A percentile compares a stretch with the other conserved stretches of the same genome.
Evolutionary conservation across 92 coral and sea anemone species (phyloP).

Genomic region (Zoanthus sociatus): DNA sequence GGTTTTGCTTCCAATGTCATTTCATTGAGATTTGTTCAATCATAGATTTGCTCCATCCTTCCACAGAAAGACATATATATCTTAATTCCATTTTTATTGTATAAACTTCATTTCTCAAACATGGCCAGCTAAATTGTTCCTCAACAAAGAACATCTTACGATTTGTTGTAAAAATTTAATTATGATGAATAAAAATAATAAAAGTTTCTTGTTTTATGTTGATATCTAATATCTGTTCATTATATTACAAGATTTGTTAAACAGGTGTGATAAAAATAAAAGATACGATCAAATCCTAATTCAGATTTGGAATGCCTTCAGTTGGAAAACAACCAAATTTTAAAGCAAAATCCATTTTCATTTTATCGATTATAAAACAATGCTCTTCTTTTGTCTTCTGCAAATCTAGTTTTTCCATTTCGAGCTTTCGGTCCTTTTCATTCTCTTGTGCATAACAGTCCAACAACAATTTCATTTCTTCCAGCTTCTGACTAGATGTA

Average conservation of each 20-base stretch:
- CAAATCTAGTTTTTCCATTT: constrained; percentile 22
- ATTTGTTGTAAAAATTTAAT: too few species aligned
- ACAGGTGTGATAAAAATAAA: neutral
- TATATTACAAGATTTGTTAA: neutral
- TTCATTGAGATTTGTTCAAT: too few species aligned
- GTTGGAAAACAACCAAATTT: constrained; percentile 36
- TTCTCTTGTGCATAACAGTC: constrained; percentile 37
- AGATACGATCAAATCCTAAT: neutral
- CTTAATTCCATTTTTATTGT: too few species aligned
- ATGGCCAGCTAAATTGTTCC: too few species aligned
- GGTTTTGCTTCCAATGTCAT: too few species aligned
- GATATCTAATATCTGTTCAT: neutral
- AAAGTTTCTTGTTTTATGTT: neutral
- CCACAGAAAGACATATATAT: too few species aligned
- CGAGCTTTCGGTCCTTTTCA: constrained; percentile 34
- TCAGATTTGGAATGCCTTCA: constrained; percentile 7
- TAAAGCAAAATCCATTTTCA: constrained; percentile 50
- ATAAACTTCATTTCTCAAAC: too few species aligned
- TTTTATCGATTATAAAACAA: constrained; percentile 23
- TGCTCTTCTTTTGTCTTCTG: constrained; percentile 36
- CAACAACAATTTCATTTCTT: constrained; percentile 36
- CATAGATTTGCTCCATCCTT: too few species aligned
- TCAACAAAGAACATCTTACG: too few species aligned
- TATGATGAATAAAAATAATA: neutral
- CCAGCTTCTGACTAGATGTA: constrained; percentile 17